phyloP scores from a whole-genome alignment of 2,888 invertebrate genomes.

The Brachynemurus nebulosus region DNA sequence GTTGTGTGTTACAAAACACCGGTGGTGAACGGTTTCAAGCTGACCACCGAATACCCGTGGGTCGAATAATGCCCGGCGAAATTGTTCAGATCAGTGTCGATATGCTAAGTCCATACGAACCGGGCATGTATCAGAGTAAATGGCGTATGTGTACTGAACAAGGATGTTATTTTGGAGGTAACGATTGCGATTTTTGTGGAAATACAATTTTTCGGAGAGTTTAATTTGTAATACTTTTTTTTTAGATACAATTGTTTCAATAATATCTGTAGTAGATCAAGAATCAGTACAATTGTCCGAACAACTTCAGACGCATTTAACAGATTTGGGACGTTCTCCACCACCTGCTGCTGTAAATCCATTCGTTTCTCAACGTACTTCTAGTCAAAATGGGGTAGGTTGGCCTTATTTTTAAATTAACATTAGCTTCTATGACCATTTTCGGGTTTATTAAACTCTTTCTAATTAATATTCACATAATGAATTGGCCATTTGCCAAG shows the following conservation, averaged over 20 bases:
- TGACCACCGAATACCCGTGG: constrained; percentile 44
- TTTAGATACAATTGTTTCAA: constrained; percentile 68
- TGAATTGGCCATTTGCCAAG: too few species aligned
- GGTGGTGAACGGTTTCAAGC: constrained; percentile 51
- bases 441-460: constrained; percentile 2
- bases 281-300: constrained; percentile 70
- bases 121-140: constrained; percentile 70
- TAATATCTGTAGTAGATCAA: constrained; percentile 65
- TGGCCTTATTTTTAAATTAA: too few species aligned
- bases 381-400: constrained; percentile 7
- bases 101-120: constrained; percentile 60
- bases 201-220: constrained; percentile 9
- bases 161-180: constrained; percentile 88
- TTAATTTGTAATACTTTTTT: constrained; percentile 18
- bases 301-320: constrained; percentile 50
- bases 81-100: constrained; percentile 62
- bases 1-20: constrained; percentile 62
- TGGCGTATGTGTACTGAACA: constrained; percentile 81
- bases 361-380: constrained; percentile 22
- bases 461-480: constrained; percentile 4
- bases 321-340: constrained; percentile 31
- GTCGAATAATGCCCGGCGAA: constrained; percentile 61
- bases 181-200: not conserved
- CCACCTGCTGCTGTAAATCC: constrained; percentile 21
- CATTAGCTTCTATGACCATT: too few species aligned